phyloP scores from a whole-genome alignment of 2,113 vertebrate species.

The Hirundichthys speculiger region DNA sequence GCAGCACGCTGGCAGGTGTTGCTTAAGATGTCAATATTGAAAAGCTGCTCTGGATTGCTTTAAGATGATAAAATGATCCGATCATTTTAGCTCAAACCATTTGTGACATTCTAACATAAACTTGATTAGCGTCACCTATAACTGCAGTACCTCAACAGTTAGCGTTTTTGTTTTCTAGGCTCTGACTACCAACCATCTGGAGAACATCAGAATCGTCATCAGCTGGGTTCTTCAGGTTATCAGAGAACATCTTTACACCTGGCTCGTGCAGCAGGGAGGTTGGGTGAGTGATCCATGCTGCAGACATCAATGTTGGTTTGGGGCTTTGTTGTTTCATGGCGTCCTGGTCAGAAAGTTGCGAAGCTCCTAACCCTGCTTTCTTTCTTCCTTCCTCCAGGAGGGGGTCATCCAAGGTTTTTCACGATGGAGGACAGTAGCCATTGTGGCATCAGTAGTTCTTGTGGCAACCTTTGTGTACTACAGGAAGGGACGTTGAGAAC shows the following conservation, averaged over 20 bases:
- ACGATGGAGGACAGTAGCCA: conserved; percentile 69
- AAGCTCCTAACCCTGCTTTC: neutral
- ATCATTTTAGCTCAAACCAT: no score
- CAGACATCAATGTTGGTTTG: neutral
- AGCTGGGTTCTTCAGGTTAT: conserved; percentile 81
- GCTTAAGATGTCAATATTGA: no score
- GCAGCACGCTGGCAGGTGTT: no score
- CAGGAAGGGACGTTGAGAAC: conserved; percentile 68
- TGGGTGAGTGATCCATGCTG: conserved; percentile 74
- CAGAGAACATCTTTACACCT: conserved; percentile 69
- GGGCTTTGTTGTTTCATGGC: neutral
- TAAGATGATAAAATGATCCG: no score
- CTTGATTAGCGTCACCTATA: no score
- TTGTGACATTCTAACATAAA: no score
- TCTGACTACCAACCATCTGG: conserved; percentile 73
- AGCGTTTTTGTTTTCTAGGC: conserved; percentile 62
- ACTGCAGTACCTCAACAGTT: neutral
- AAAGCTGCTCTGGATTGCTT: no score
- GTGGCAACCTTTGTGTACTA: conserved; percentile 71
- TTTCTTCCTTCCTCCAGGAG: conserved; percentile 46
- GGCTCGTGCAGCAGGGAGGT: conserved; percentile 81
- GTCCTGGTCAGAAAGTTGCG: rapidly evolving
- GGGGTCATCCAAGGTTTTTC: conserved; percentile 70
- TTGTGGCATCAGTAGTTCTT: conserved; percentile 72
- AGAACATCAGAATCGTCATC: conserved; percentile 73